Percentiles rank a stretch among this genome's conserved stretches.
Evolutionary conservation across 2,797 vertebrate genomes (phyloP).

Genomic region (Alectoris magna): DNA sequence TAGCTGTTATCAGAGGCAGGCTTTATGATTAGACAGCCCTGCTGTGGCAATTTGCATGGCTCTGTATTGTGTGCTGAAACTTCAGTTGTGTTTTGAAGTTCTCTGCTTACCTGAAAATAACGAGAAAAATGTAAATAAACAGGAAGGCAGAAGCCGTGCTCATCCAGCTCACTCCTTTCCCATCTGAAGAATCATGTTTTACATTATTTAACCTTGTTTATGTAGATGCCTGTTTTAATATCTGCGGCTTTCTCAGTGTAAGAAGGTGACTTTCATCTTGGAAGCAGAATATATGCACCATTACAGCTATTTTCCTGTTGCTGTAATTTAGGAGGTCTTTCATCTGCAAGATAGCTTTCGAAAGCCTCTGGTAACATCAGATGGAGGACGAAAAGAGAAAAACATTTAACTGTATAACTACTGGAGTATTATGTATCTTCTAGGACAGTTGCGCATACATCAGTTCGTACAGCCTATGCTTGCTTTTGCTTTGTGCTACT

Average conservation of each 20-base stretch:
- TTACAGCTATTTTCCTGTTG: slow-evolving; percentile 61
- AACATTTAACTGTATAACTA: neutral
- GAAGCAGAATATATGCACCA: slow-evolving; percentile 53
- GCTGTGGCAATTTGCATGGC: neutral
- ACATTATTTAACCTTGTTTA: slow-evolving; percentile 50
- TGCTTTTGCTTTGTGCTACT: neutral
- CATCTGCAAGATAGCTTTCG: slow-evolving; percentile 49
- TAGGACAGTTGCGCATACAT: neutral
- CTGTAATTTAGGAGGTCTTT: slow-evolving; percentile 63
- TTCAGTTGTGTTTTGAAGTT: slow-evolving; percentile 10
- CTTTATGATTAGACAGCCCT: neutral
- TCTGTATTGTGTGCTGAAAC: neutral
- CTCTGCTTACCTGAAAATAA: neutral
- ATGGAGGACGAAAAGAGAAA: slow-evolving; percentile 28
- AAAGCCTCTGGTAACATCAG: slow-evolving; percentile 31
- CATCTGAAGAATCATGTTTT: slow-evolving; percentile 12
- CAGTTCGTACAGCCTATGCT: neutral
- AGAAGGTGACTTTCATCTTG: slow-evolving; percentile 70
- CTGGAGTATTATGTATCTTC: neutral
- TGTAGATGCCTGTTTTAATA: slow-evolving; percentile 22
- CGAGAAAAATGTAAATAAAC: slow-evolving; percentile 1
- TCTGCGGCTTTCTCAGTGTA: slow-evolving; percentile 1
- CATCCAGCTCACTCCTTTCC: neutral
- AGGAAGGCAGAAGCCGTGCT: neutral
- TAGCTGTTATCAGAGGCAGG: neutral